Conservation (phyloP, 2,113 vertebrate genomes). For the Eulemur macaco region DNA sequence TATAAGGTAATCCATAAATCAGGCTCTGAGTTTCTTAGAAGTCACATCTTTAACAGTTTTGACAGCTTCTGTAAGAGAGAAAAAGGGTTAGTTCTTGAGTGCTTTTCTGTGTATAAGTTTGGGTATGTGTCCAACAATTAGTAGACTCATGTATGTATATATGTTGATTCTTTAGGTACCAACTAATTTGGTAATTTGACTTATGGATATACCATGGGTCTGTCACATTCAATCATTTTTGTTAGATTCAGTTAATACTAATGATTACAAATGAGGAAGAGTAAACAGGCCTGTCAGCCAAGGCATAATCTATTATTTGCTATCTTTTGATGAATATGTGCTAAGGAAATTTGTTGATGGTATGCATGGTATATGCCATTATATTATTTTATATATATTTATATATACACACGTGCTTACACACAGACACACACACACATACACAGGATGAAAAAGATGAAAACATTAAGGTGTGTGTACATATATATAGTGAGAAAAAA, state of each 20-base stretch:
- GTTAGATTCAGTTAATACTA: not conserved
- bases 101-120: not conserved
- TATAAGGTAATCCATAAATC: not conserved
- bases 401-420: not conserved
- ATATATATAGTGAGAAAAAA: not conserved
- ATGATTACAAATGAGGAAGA: not conserved
- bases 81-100: not conserved
- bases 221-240: conserved; percentile 7
- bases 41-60: conserved; percentile 18
- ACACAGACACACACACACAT: not conserved
- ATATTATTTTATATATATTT: not conserved
- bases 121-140: not conserved
- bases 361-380: not conserved
- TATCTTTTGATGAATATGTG: not conserved
- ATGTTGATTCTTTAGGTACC: not conserved
- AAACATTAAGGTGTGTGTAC: not conserved
- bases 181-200: not conserved
- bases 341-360: not conserved
- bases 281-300: not conserved
- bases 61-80: not conserved
- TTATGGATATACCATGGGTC: not conserved
- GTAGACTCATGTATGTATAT: not conserved
- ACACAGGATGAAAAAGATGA: not conserved
- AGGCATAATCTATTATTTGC: not conserved
- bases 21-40: not conserved